phyloP scores from a whole-genome alignment of 1,140 invertebrate species.

The Nomia melanderi region DNA sequence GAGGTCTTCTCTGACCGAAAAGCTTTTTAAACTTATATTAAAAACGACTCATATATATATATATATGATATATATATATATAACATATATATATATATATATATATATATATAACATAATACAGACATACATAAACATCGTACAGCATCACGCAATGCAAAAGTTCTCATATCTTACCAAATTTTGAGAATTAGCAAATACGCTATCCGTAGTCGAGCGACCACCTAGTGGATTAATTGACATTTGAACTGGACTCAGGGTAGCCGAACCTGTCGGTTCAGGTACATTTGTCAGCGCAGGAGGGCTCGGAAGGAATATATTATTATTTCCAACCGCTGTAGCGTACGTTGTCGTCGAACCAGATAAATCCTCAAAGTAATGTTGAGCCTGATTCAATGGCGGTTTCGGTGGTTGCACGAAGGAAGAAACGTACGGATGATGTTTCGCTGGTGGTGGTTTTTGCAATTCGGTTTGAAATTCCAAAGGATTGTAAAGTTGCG shows the following conservation, averaged over 20 bases:
- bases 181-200: conserved; percentile 75
- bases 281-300: conserved; percentile 62
- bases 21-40: too few species aligned
- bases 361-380: neutral
- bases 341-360: neutral
- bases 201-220: conserved; percentile 60
- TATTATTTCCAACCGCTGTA: neutral
- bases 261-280: conserved; percentile 75
- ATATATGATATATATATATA: too few species aligned
- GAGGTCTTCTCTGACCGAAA: too few species aligned
- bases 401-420: neutral
- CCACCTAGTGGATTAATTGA: conserved; percentile 68
- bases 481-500: conserved; percentile 68
- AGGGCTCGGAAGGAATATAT: neutral
- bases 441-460: neutral
- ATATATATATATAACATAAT: too few species aligned
- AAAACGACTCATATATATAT: too few species aligned
- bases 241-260: conserved; percentile 74
- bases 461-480: conserved; percentile 55
- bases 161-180: conserved; percentile 66
- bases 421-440: neutral
- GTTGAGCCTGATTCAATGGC: conserved; percentile 8
- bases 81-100: too few species aligned
- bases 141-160: too few species aligned
- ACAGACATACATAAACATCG: too few species aligned